Conservation (phyloP, 37 sponge, comb jelly and placozoan species). For the Beroe ovata region DNA sequence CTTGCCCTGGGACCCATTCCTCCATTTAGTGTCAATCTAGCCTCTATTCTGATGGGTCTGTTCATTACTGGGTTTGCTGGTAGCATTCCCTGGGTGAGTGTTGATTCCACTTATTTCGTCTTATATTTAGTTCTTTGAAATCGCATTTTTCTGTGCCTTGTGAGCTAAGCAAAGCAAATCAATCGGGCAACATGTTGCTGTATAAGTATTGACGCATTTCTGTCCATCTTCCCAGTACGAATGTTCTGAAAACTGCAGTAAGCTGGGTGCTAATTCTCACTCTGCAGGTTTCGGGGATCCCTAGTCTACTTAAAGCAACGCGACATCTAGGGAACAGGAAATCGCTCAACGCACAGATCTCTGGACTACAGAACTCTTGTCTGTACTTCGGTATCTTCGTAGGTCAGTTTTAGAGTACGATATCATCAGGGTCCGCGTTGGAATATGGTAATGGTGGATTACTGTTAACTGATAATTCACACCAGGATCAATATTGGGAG, state of each 20-base stretch:
- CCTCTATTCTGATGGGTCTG: slow-evolving; percentile 14
- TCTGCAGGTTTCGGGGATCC: slow-evolving; percentile 26
- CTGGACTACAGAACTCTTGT: slow-evolving; percentile 56
- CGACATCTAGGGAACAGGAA: slow-evolving; percentile 49
- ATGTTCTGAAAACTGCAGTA: too few species aligned
- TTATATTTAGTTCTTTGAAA: too few species aligned
- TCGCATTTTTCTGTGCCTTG: too few species aligned
- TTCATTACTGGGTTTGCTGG: slow-evolving; percentile 59
- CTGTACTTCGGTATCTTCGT: slow-evolving; percentile 53
- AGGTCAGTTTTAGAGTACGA: slow-evolving; percentile 45
- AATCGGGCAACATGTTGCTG: too few species aligned
- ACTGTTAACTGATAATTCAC: too few species aligned
- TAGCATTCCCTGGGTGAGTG: slow-evolving; percentile 62
- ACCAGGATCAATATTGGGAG: slow-evolving; percentile 63
- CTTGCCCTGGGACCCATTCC: slow-evolving; percentile 42
- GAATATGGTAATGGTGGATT: too few species aligned
- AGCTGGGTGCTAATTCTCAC: too few species aligned
- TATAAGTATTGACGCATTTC: too few species aligned
- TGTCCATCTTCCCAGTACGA: too few species aligned
- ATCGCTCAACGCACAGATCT: slow-evolving; percentile 52
- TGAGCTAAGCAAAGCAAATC: too few species aligned
- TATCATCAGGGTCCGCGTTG: too few species aligned
- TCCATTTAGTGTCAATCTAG: neutral
- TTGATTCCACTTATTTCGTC: too few species aligned
- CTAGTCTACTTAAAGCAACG: slow-evolving; percentile 29